Conservation (phyloP, 2,888 invertebrate species). For the Aphidoletes aphidimyza region DNA sequence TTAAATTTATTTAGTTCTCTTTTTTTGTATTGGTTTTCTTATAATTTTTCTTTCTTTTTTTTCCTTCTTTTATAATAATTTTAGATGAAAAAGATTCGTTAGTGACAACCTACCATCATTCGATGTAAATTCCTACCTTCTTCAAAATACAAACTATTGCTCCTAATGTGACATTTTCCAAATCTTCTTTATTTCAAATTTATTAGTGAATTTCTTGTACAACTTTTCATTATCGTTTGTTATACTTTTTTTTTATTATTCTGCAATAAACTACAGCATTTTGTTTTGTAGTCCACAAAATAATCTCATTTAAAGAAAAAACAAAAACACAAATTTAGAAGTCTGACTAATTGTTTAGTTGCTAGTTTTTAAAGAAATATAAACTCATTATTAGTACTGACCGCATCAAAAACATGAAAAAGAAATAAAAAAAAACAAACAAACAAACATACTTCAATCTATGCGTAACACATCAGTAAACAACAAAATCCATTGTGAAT, state of each 20-base stretch:
- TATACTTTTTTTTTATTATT: background rate
- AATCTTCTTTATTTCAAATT: background rate
- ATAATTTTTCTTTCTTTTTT: background rate
- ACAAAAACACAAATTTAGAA: too few species aligned
- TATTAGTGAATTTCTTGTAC: background rate
- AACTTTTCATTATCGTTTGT: background rate
- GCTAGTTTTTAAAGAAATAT: background rate
- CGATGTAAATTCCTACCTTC: constrained; percentile 27
- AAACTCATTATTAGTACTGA: background rate
- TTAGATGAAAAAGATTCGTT: constrained; percentile 9
- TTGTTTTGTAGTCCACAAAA: background rate
- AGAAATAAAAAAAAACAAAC: background rate
- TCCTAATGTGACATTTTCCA: background rate
- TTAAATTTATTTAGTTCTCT: background rate
- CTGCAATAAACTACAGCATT: background rate
- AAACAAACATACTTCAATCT: too few species aligned
- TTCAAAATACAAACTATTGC: background rate
- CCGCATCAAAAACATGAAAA: background rate
- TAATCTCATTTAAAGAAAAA: constrained; percentile 33
- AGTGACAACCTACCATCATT: background rate
- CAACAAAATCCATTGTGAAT: background rate
- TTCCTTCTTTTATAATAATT: background rate
- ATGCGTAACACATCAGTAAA: background rate
- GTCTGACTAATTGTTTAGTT: constrained; percentile 36
- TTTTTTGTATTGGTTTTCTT: background rate